Conservation (phyloP, 64 coral and sea anemone species). For the Exaiptasia diaphana region DNA sequence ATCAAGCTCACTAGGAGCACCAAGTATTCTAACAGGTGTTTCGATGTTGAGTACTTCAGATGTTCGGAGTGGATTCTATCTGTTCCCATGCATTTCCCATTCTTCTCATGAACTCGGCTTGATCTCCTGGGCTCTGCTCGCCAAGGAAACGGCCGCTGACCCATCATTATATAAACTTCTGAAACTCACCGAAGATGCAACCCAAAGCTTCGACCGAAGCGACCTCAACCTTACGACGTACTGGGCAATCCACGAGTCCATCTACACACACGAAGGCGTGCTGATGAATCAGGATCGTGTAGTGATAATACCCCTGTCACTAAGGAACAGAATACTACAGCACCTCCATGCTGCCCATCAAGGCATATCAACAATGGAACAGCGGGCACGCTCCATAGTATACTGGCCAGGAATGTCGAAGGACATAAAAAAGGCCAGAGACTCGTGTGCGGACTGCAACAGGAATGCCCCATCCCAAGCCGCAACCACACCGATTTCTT, state of each 20-base stretch:
- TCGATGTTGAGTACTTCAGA: neutral
- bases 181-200: neutral
- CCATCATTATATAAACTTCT: constrained; percentile 17
- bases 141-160: constrained; percentile 6
- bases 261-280: neutral
- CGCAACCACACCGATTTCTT: neutral
- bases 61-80: neutral
- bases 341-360: constrained; percentile 17
- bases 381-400: constrained; percentile 14
- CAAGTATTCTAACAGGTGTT: neutral
- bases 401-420: constrained; percentile 38
- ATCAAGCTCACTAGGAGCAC: neutral
- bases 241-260: neutral
- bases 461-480: constrained; percentile 16
- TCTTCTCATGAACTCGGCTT: neutral
- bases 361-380: constrained; percentile 39
- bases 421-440: constrained; percentile 15
- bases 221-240: neutral
- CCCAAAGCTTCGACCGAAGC: neutral
- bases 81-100: neutral
- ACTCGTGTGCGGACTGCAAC: constrained; percentile 24
- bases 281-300: neutral
- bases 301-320: neutral
- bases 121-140: constrained; percentile 23
- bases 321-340: neutral